A percentile compares a stretch with the other conserved stretches of the same genome.
Evolutionary conservation across 2,113 vertebrate species (phyloP).

Genomic region (Heterotis niloticus): DNA sequence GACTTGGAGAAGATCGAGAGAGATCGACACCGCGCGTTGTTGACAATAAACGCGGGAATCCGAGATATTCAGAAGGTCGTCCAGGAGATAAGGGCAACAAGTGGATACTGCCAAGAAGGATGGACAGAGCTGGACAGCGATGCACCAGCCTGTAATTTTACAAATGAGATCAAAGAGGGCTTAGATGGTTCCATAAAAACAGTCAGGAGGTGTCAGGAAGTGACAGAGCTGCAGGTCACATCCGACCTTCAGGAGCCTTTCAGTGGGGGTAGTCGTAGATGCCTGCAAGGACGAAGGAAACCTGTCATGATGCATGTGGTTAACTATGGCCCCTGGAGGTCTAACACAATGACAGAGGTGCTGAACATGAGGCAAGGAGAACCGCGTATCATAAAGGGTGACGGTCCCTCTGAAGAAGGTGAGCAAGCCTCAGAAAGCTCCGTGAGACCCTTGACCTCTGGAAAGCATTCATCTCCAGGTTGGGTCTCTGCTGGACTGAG

Average conservation of each 20-base stretch:
- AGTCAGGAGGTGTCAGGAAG: background rate
- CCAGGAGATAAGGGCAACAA: conserved; percentile 35
- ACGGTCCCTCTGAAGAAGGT: background rate
- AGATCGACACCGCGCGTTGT: conserved; percentile 30
- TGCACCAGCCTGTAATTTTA: no score
- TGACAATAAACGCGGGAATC: conserved; percentile 31
- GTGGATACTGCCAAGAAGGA: conserved; percentile 16
- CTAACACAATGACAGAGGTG: background rate
- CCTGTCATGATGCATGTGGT: background rate
- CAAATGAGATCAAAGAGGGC: no score
- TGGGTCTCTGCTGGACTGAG: background rate
- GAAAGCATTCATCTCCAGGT: background rate
- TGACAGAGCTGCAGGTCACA: background rate
- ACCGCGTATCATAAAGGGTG: no score
- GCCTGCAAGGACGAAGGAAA: background rate
- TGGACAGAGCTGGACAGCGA: background rate
- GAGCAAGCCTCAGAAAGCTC: background rate
- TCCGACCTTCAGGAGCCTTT: no score
- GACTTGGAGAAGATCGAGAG: conserved; percentile 12
- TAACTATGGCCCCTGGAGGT: background rate
- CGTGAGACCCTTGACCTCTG: background rate
- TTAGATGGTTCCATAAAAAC: no score
- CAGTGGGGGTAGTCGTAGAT: no score
- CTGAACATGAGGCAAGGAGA: background rate
- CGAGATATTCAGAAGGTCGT: conserved; percentile 28